Evolutionary conservation across 2,888 invertebrate species (phyloP).

Genomic region (Nymphalis polychloros): DNA sequence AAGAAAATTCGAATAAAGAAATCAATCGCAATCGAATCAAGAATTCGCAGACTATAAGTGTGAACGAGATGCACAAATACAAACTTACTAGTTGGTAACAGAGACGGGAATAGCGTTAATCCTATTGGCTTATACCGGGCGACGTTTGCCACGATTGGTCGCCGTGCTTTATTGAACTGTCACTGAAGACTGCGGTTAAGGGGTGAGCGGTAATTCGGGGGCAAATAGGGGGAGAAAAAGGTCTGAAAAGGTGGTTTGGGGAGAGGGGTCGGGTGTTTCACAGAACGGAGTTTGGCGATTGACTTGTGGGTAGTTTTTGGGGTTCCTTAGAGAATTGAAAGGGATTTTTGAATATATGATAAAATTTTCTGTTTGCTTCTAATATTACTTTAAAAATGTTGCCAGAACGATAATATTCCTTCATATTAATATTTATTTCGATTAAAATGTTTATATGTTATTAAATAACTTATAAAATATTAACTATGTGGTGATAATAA

Average conservation of each 20-base stretch:
- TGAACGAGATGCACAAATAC: slow-evolving; percentile 53
- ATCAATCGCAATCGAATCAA: slow-evolving; percentile 79
- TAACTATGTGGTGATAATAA: no score
- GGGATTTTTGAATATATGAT: slow-evolving; percentile 39
- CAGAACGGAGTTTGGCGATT: slow-evolving; percentile 79
- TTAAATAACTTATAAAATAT: no score
- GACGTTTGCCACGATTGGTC: slow-evolving; percentile 81
- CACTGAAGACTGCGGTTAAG: slow-evolving; percentile 79
- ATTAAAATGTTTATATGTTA: no score
- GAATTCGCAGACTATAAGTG: slow-evolving; percentile 70
- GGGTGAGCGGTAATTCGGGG: slow-evolving; percentile 77
- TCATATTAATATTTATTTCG: no score
- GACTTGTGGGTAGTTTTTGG: slow-evolving; percentile 80
- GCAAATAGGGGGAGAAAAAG: slow-evolving; percentile 59
- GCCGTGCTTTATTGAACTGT: slow-evolving; percentile 80
- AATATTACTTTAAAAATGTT: no score
- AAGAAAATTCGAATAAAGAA: slow-evolving; percentile 75
- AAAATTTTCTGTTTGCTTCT: no score
- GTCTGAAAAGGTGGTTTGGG: slow-evolving; percentile 46
- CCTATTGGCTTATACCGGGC: slow-evolving; percentile 81
- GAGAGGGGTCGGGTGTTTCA: slow-evolving; percentile 58
- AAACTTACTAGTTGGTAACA: slow-evolving; percentile 41
- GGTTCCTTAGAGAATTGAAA: slow-evolving; percentile 60
- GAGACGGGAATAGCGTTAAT: slow-evolving; percentile 71
- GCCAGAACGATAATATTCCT: no score